Conservation (phyloP, 2,113 vertebrate genomes). For the Ursus arctos region DNA sequence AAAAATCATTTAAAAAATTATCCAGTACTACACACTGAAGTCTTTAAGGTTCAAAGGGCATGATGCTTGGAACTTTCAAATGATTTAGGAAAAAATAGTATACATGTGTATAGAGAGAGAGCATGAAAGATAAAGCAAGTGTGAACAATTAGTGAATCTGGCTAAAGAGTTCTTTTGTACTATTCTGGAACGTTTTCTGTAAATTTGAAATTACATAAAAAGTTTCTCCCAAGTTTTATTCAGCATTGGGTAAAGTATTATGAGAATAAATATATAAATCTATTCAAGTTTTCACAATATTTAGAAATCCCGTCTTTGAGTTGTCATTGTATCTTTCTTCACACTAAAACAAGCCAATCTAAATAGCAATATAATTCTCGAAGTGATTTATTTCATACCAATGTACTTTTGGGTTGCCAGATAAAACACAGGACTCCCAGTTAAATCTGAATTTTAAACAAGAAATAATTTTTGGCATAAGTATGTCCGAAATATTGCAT, state of each 20-base stretch:
- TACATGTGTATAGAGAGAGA: neutral
- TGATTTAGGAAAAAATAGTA: neutral
- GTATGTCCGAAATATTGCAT: constrained; percentile 30
- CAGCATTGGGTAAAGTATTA: constrained; percentile 59
- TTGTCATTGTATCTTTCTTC: constrained; percentile 44
- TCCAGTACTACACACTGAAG: neutral
- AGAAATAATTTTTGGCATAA: constrained; percentile 45
- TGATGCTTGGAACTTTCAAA: constrained; percentile 18
- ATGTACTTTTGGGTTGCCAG: constrained; percentile 31
- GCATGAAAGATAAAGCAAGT: neutral
- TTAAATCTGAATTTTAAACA: constrained; percentile 68
- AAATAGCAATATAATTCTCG: constrained; percentile 58
- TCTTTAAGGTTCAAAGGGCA: constrained; percentile 10
- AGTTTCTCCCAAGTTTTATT: constrained; percentile 45
- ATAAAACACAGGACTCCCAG: constrained; percentile 41
- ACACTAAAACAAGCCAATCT: constrained; percentile 55
- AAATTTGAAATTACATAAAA: constrained; percentile 78
- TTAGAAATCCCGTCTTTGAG: constrained; percentile 66
- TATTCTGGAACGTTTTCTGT: constrained; percentile 54
- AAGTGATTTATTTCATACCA: constrained; percentile 49
- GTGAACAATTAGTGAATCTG: neutral
- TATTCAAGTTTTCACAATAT: constrained; percentile 62
- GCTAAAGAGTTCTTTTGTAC: constrained; percentile 43
- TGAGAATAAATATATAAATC: constrained; percentile 76
- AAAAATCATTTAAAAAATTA: constrained; percentile 32